phyloP scores from a whole-genome alignment of 2,888 invertebrate species.

The Apamea monoglypha region DNA sequence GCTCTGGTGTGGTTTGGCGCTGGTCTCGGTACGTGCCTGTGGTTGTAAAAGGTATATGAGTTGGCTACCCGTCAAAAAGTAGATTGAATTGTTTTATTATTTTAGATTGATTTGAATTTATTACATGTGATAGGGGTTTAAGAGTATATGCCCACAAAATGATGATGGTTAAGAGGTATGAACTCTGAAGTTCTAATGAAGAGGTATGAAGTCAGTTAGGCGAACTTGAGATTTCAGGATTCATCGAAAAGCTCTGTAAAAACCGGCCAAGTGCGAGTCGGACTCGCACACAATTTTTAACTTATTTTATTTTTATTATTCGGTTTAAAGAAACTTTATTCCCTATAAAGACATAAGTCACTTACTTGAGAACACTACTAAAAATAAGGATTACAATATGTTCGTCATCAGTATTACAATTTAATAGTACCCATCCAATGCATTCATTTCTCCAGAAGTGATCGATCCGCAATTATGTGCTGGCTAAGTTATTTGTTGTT shows the following conservation, averaged over 20 bases:
- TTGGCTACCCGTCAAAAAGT: conserved; percentile 50
- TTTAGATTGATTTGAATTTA: conserved; percentile 8
- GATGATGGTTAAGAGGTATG: neutral
- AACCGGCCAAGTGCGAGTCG: neutral
- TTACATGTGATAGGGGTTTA: neutral
- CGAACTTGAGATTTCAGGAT: neutral
- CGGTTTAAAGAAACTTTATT: too few species aligned
- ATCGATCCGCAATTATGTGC: too few species aligned
- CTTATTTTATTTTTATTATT: too few species aligned
- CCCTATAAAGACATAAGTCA: too few species aligned
- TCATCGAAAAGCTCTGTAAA: neutral
- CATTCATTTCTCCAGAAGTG: too few species aligned
- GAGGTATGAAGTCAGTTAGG: neutral
- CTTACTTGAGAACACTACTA: too few species aligned
- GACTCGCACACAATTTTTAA: too few species aligned
- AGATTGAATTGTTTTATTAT: conserved; percentile 31
- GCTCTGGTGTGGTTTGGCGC: conserved; percentile 48
- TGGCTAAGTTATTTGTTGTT: too few species aligned
- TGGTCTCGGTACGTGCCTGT: neutral
- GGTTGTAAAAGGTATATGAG: conserved; percentile 36
- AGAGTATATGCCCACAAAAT: neutral
- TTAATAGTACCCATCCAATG: too few species aligned
- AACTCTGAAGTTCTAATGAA: neutral
- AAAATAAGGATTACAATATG: too few species aligned
- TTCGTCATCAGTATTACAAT: too few species aligned